Evolutionary conservation across 2,113 vertebrate genomes (phyloP).

Genomic region (Leucoraja erinaceus): DNA sequence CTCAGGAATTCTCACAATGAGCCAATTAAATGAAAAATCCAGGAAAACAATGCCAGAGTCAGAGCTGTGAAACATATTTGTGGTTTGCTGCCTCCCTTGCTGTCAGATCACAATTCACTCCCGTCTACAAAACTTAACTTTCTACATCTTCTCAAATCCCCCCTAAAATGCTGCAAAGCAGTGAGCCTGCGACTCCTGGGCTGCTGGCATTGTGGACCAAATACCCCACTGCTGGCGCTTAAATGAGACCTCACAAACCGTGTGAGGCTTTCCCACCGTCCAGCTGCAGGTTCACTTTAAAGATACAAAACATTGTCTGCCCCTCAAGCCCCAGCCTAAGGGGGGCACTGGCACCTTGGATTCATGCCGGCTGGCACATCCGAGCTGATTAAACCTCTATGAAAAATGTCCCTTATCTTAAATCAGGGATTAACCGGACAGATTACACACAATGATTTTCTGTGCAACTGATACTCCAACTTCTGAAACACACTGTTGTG

Average conservation of each 20-base stretch:
- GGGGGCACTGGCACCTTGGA: no score
- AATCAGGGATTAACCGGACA: no score
- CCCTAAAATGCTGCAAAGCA: neutral
- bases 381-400: no score
- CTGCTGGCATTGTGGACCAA: neutral
- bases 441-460: no score
- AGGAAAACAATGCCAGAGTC: neutral
- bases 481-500: no score
- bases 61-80: neutral
- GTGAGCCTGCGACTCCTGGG: neutral
- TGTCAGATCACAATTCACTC: neutral
- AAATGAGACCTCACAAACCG: neutral
- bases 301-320: neutral
- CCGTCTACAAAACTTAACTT: neutral
- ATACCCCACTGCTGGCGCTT: neutral
- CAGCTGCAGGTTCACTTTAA: neutral
- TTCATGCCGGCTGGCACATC: no score
- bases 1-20: neutral
- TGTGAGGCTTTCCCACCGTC: no score
- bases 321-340: no score
- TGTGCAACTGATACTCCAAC: no score
- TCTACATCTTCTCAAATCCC: neutral
- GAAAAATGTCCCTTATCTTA: no score
- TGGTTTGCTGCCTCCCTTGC: neutral
- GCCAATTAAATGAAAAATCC: slow-evolving; percentile 6